Evolutionary conservation across 1,140 invertebrate genomes (phyloP).

Genomic region (Rhopalosiphum maidis): DNA sequence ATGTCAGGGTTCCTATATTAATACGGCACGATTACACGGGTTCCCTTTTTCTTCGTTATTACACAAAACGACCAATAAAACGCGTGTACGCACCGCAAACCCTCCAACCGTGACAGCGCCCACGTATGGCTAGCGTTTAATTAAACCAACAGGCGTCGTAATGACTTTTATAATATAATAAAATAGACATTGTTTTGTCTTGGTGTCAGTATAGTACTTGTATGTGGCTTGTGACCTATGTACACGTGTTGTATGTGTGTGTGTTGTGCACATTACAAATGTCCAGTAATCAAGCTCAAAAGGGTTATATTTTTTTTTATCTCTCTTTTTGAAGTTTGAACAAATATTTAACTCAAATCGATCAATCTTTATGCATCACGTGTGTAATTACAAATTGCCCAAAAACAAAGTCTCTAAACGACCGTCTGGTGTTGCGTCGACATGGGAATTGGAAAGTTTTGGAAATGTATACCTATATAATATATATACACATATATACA

Average conservation of each 20-base stretch:
- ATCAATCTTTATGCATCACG: slow-evolving; percentile 44
- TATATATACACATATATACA: not conserved
- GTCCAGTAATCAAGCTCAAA: slow-evolving; percentile 12
- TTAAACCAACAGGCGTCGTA: slow-evolving; percentile 51
- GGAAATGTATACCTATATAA: slow-evolving; percentile 22
- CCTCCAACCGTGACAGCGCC: not conserved
- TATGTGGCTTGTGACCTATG: not conserved
- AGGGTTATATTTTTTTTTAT: slow-evolving; percentile 23
- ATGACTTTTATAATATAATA: slow-evolving; percentile 48
- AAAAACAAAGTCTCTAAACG: slow-evolving; percentile 23
- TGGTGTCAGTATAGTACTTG: not conserved
- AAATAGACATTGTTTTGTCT: slow-evolving; percentile 38
- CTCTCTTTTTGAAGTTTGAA: not conserved
- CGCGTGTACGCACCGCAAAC: not conserved
- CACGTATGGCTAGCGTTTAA: slow-evolving; percentile 29
- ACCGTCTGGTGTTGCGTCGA: not conserved
- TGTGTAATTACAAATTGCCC: slow-evolving; percentile 30
- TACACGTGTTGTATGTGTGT: not conserved
- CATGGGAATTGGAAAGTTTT: slow-evolving; percentile 45
- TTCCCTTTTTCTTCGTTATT: slow-evolving; percentile 4
- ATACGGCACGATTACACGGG: slow-evolving; percentile 38
- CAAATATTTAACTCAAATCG: slow-evolving; percentile 38
- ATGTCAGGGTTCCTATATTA: slow-evolving; percentile 34
- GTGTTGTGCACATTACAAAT: not conserved
- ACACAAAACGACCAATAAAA: slow-evolving; percentile 39